Conservation (phyloP, 2,888 invertebrate genomes). For the Podotricha telesiphe region DNA sequence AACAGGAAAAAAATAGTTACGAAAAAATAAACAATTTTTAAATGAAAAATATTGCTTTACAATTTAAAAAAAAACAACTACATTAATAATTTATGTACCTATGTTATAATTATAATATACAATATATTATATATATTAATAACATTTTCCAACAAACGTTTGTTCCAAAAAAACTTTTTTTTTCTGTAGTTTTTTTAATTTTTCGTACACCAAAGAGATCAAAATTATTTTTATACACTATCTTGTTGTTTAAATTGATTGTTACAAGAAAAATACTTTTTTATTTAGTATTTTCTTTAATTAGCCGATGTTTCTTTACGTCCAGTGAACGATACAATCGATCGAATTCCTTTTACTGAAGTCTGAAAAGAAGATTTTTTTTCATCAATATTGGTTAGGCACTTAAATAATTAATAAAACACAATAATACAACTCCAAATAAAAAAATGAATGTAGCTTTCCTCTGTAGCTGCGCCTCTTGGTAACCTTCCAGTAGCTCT, state of each 20-base stretch:
- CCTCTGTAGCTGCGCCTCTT: too few relatives aligned
- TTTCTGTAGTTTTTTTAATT: not conserved
- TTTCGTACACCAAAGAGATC: conserved; percentile 1
- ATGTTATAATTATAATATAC: too few relatives aligned
- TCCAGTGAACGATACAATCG: conserved; percentile 91
- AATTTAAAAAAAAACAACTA: not conserved
- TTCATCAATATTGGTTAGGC: not conserved
- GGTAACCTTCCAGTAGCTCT: too few relatives aligned
- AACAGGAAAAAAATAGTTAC: not conserved
- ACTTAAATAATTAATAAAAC: too few relatives aligned
- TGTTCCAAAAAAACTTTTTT: not conserved
- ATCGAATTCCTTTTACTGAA: conserved; percentile 92
- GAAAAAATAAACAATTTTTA: too few relatives aligned
- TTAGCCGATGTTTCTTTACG: conserved; percentile 85
- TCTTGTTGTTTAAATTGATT: not conserved
- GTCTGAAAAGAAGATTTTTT: conserved; percentile 85
- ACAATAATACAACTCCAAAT: too few relatives aligned
- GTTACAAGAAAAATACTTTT: not conserved
- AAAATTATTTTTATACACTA: not conserved
- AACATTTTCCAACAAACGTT: not conserved
- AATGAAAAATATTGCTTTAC: too few relatives aligned
- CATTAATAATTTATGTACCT: not conserved
- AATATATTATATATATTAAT: too few relatives aligned
- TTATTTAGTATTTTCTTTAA: conserved; percentile 39
- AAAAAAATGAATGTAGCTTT: too few relatives aligned